phyloP scores from a whole-genome alignment of 1,140 invertebrate genomes.

The Bactericera cockerelli region DNA sequence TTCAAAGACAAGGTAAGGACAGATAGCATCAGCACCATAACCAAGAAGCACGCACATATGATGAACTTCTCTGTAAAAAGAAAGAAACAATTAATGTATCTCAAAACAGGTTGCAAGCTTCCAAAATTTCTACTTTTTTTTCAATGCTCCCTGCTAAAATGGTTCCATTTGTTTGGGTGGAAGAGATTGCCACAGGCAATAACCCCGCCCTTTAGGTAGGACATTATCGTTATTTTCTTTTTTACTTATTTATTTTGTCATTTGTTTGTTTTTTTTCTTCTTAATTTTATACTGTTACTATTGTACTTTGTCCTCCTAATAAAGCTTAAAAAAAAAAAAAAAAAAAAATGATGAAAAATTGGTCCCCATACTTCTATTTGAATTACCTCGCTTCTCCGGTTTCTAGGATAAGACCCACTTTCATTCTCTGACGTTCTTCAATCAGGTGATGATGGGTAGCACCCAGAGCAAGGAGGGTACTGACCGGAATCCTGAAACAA shows the following conservation, averaged over 20 bases:
- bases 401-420: slow-evolving; percentile 83
- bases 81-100: slow-evolving; percentile 9
- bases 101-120: background rate
- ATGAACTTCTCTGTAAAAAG: slow-evolving; percentile 61
- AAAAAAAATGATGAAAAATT: background rate
- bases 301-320: too few relatives aligned
- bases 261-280: too few relatives aligned
- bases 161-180: too few relatives aligned
- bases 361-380: background rate
- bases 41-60: slow-evolving; percentile 92
- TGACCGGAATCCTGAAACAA: slow-evolving; percentile 49
- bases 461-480: slow-evolving; percentile 73
- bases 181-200: too few relatives aligned
- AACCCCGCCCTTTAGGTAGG: too few relatives aligned
- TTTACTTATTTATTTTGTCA: too few relatives aligned
- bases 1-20: slow-evolving; percentile 94
- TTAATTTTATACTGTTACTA: too few relatives aligned
- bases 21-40: slow-evolving; percentile 94
- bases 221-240: too few relatives aligned
- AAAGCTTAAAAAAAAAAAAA: background rate
- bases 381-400: slow-evolving; percentile 72
- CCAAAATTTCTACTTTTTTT: too few relatives aligned
- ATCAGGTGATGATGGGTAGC: slow-evolving; percentile 93
- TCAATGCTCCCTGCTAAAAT: too few relatives aligned
- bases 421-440: slow-evolving; percentile 88